A percentile compares a stretch with the other conserved stretches of the same genome.
phyloP scores from a whole-genome alignment of 1,140 invertebrate species.

The Drosophila pseudoobscura region DNA sequence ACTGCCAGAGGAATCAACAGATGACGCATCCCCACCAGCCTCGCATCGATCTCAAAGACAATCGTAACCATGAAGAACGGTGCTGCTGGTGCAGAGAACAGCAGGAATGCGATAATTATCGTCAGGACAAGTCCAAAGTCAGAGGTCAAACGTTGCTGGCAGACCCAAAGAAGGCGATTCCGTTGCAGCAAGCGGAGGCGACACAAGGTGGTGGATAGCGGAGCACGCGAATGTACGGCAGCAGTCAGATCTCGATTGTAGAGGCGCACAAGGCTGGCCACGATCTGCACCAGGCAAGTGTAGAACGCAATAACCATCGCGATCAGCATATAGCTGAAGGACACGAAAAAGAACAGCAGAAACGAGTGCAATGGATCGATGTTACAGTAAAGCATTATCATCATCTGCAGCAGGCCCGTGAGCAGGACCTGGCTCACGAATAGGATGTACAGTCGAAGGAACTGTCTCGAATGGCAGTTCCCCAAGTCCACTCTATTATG shows the following conservation, averaged over 20 bases:
- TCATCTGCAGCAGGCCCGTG: background rate
- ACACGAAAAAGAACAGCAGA: constrained; percentile 13
- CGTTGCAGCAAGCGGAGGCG: constrained; percentile 27
- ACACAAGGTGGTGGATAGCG: constrained; percentile 6
- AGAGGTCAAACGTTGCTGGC: constrained; percentile 49
- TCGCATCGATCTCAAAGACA: constrained; percentile 32
- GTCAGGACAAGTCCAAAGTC: constrained; percentile 47
- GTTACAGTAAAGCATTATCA: background rate
- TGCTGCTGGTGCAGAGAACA: constrained; percentile 40
- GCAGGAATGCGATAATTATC: constrained; percentile 41
- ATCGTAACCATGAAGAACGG: constrained; percentile 60
- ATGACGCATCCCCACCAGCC: background rate
- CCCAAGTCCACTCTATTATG: constrained; percentile 32
- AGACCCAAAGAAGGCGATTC: constrained; percentile 50
- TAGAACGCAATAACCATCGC: constrained; percentile 48
- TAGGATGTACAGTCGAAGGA: constrained; percentile 12
- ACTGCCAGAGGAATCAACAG: constrained; percentile 7
- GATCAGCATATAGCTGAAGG: constrained; percentile 37
- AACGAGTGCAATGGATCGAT: background rate
- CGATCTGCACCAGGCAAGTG: constrained; percentile 46
- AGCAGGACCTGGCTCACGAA: constrained; percentile 20
- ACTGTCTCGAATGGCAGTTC: constrained; percentile 16
- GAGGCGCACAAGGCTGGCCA: constrained; percentile 32
- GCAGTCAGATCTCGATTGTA: constrained; percentile 42
- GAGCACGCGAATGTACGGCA: no score